These are phyloP conservation scores for Garrulus glandarius DNA, from an alignment of 2,797 vertebrate genomes.

Conservation along the genomic window DNA sequence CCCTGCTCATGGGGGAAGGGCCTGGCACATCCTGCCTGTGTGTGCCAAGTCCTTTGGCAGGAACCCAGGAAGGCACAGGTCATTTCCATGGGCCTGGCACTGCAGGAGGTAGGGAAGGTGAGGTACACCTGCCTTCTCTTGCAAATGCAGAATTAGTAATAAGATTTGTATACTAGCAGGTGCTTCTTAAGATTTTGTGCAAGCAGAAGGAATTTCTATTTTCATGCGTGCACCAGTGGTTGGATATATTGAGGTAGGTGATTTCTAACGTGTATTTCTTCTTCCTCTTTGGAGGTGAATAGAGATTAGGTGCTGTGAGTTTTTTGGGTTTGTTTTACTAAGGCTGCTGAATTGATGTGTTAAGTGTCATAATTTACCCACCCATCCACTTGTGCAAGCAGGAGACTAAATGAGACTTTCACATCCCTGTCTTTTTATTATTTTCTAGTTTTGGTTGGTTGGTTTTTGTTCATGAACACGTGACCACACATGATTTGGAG, in stretches of 20 bases:
- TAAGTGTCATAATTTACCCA: background rate
- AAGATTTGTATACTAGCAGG: background rate
- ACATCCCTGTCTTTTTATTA: background rate
- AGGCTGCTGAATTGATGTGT: background rate
- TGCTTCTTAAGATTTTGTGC: background rate
- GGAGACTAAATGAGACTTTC: background rate
- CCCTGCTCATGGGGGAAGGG: rapidly evolving
- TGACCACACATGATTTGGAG: background rate
- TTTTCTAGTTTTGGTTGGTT: background rate
- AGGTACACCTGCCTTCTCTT: background rate
- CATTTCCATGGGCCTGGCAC: background rate
- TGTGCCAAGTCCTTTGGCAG: background rate
- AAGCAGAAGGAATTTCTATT: background rate
- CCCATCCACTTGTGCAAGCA: background rate
- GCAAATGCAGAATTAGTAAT: background rate
- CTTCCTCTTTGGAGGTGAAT: background rate
- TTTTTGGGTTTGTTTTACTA: background rate
- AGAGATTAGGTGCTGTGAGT: background rate
- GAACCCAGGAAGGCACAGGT: background rate
- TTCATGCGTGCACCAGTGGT: background rate
- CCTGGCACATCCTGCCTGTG: rapidly evolving
- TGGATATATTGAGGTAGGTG: background rate
- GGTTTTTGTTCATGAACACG: background rate
- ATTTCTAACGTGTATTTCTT: background rate
- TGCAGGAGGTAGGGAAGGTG: background rate